Conservation (phyloP, 2,113 vertebrate genomes). For the Petroica traversi region DNA sequence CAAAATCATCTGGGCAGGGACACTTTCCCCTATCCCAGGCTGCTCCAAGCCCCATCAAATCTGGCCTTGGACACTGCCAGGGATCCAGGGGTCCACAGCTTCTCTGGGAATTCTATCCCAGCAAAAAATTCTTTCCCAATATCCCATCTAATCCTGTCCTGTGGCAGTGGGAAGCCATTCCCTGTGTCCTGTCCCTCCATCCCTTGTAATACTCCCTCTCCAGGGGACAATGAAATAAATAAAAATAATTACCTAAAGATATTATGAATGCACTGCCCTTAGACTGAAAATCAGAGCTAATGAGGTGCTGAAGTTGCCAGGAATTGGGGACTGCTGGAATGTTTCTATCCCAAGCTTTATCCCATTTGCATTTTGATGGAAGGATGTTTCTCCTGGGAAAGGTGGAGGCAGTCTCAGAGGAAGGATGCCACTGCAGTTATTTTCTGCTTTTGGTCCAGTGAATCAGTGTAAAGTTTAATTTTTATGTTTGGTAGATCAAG, state of each 20-base stretch:
- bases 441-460: not conserved
- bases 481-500: not conserved
- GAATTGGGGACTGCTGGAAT: not conserved
- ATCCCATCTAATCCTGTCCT: not conserved
- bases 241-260: not conserved
- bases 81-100: not conserved
- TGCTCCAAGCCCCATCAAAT: not conserved
- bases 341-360: not conserved
- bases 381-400: not conserved
- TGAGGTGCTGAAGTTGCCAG: not conserved
- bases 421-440: not conserved
- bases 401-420: not conserved
- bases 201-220: not conserved
- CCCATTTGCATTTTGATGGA: not conserved
- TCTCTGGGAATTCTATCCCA: not conserved
- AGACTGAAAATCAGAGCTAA: not conserved
- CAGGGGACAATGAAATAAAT: not conserved
- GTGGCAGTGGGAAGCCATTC: not conserved
- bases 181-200: not conserved
- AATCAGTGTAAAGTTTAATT: not conserved
- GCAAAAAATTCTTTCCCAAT: not conserved
- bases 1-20: not conserved
- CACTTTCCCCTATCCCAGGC: fast-evolving
- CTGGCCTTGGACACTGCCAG: not conserved
- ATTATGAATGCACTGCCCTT: not conserved